Conservation (phyloP, 2,797 vertebrate genomes). For the Scleropages formosus region DNA sequence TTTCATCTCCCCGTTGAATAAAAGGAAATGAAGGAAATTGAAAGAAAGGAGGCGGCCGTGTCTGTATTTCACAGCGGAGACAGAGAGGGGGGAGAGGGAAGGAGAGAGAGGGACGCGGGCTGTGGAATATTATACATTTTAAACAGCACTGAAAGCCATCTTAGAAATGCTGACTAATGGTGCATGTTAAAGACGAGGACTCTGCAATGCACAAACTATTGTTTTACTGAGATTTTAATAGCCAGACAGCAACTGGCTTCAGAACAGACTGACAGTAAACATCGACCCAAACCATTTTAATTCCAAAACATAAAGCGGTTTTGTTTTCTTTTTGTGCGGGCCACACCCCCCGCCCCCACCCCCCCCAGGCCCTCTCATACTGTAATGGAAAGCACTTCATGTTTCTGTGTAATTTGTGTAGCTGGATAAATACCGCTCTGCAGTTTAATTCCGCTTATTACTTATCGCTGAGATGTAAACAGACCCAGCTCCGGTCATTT, state of each 20-base stretch:
- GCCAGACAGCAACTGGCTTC: slow-evolving; percentile 15
- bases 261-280: slow-evolving; percentile 24
- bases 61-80: slow-evolving; percentile 26
- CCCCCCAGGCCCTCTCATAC: no score
- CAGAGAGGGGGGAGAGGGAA: neutral
- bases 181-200: slow-evolving; percentile 8
- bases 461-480: neutral
- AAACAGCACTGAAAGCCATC: slow-evolving; percentile 26
- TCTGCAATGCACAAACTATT: slow-evolving; percentile 31
- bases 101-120: neutral
- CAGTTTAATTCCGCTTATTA: neutral
- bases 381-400: slow-evolving; percentile 21
- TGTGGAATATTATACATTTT: slow-evolving; percentile 20
- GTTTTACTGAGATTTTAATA: slow-evolving; percentile 33
- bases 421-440: slow-evolving; percentile 12
- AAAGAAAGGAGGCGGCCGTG: slow-evolving; percentile 5
- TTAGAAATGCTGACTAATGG: slow-evolving; percentile 30
- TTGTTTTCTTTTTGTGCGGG: slow-evolving; percentile 5
- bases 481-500: neutral
- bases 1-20: slow-evolving; percentile 26
- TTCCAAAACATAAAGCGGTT: slow-evolving; percentile 11
- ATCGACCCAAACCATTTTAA: slow-evolving; percentile 24
- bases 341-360: no score
- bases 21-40: slow-evolving; percentile 19
- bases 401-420: slow-evolving; percentile 22